These are phyloP conservation scores for Petrolisthes manimaculis DNA, from an alignment of 2,888 invertebrate genomes.

Conservation along the genomic window DNA sequence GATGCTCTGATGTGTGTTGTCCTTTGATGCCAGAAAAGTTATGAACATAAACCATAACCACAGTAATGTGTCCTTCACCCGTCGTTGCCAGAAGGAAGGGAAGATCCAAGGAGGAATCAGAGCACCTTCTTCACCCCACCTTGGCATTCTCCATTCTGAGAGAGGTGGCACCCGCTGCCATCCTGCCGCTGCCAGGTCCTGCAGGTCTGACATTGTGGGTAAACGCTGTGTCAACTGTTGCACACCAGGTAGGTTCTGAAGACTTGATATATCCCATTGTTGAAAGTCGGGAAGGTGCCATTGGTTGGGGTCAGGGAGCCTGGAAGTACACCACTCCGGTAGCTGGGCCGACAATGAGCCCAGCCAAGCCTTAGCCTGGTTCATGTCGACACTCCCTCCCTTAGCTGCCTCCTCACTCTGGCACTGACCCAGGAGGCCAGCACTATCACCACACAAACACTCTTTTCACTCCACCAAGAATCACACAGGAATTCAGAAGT, in stretches of 20 bases:
- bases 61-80: slow-evolving; percentile 22
- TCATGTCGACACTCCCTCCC: background rate
- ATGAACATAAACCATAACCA: slow-evolving; percentile 52
- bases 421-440: background rate
- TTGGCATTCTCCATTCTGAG: slow-evolving; percentile 24
- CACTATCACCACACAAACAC: background rate
- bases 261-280: slow-evolving; percentile 11
- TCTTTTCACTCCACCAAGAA: background rate
- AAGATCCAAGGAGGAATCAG: slow-evolving; percentile 33
- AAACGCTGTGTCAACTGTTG: slow-evolving; percentile 20
- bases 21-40: slow-evolving; percentile 37
- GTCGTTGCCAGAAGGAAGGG: slow-evolving; percentile 38
- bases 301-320: slow-evolving; percentile 31
- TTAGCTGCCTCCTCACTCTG: slow-evolving; percentile 3
- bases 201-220: slow-evolving; percentile 15
- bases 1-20: too few relatives aligned
- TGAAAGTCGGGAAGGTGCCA: slow-evolving; percentile 5
- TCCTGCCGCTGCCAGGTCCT: background rate
- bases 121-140: background rate
- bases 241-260: background rate
- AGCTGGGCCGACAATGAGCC: slow-evolving; percentile 24
- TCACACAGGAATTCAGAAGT: background rate
- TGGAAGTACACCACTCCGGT: slow-evolving; percentile 40
- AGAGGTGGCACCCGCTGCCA: background rate
- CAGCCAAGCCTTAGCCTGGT: slow-evolving; percentile 31